phyloP scores from a whole-genome alignment of 2,113 vertebrate species.

The Regulus satrapa region DNA sequence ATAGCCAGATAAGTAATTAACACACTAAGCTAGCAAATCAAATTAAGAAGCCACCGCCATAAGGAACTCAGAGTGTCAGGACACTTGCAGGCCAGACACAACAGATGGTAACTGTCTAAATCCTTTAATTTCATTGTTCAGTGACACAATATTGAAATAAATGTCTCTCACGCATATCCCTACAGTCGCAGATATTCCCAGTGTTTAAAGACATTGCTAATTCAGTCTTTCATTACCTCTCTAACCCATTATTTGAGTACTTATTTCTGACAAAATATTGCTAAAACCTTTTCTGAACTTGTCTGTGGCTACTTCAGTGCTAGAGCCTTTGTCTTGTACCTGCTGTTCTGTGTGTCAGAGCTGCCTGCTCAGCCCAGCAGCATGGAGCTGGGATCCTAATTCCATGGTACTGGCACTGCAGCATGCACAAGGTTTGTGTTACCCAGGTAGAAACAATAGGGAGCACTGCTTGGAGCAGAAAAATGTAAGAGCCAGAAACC shows the following conservation, averaged over 20 bases:
- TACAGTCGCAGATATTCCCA: background rate
- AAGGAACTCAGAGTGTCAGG: conserved; percentile 26
- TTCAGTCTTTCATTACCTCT: background rate
- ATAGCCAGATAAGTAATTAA: conserved; percentile 61
- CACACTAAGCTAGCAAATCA: conserved; percentile 55
- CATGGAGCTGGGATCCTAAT: background rate
- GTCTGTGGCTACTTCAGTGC: background rate
- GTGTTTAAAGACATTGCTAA: background rate
- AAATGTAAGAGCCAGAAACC: background rate
- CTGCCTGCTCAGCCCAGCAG: background rate
- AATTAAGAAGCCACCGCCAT: conserved; percentile 57
- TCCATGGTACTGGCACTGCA: background rate
- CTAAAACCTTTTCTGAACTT: background rate
- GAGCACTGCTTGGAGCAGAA: background rate
- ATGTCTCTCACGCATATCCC: background rate
- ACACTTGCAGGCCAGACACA: conserved; percentile 43
- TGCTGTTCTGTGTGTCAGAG: background rate
- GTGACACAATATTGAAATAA: conserved; percentile 62
- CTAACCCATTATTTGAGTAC: background rate
- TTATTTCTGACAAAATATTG: background rate
- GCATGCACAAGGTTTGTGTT: background rate
- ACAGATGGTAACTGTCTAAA: conserved; percentile 54
- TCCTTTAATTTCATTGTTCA: conserved; percentile 54
- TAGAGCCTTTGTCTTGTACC: background rate
- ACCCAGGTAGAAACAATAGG: background rate